Conservation (phyloP, 1,140 invertebrate genomes). For the Epicauta chinensis region DNA sequence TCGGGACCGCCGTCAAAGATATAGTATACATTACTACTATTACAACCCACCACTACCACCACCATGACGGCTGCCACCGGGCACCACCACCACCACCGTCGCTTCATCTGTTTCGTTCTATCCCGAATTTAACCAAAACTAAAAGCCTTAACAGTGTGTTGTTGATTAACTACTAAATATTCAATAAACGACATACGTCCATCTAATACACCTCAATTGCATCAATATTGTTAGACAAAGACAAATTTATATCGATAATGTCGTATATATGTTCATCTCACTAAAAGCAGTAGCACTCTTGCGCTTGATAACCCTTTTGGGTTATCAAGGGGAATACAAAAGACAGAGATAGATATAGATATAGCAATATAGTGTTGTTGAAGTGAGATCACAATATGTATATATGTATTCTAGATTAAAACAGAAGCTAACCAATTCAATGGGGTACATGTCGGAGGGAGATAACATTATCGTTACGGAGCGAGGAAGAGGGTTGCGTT, state of each 20-base stretch:
- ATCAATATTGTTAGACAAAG: conserved; percentile 22
- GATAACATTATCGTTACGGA: conserved; percentile 20
- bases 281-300: conserved; percentile 32
- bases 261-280: conserved; percentile 21
- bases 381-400: neutral
- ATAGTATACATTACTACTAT: conserved; percentile 7
- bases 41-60: conserved; percentile 5
- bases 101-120: conserved; percentile 26
- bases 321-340: conserved; percentile 39
- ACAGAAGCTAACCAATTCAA: conserved; percentile 41
- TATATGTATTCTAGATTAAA: conserved; percentile 36
- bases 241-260: conserved; percentile 15
- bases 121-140: conserved; percentile 15
- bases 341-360: conserved; percentile 8
- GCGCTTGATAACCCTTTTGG: conserved; percentile 42
- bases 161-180: conserved; percentile 36
- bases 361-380: neutral
- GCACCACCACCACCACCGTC: conserved; percentile 9
- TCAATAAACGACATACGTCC: conserved; percentile 25
- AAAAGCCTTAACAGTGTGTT: conserved; percentile 31
- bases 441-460: conserved; percentile 36
- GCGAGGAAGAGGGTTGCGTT: conserved; percentile 33
- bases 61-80: neutral
- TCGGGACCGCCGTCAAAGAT: too few relatives aligned
- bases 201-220: conserved; percentile 16